These are phyloP conservation scores for Ditula angustiorana DNA, from an alignment of 2,888 invertebrate species.

Conservation along the genomic window DNA sequence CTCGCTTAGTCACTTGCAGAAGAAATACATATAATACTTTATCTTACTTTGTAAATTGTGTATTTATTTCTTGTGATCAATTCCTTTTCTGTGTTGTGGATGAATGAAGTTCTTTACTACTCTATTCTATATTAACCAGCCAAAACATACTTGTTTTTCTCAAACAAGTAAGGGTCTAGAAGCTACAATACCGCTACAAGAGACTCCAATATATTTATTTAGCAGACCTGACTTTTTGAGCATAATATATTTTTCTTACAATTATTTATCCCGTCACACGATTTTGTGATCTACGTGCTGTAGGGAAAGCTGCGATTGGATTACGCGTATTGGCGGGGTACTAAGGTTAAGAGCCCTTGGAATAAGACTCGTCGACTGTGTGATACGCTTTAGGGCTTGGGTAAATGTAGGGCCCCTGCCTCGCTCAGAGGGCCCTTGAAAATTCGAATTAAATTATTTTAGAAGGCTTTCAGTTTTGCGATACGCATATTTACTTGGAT, in stretches of 20 bases:
- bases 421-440: slow-evolving; percentile 2
- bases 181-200: slow-evolving; percentile 2
- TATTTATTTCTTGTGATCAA: neutral
- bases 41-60: no score
- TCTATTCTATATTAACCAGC: no score
- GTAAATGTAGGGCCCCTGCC: slow-evolving; percentile 33
- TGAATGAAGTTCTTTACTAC: no score
- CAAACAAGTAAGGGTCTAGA: neutral
- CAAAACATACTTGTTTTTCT: neutral
- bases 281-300: slow-evolving; percentile 1
- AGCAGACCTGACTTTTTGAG: slow-evolving; percentile 7
- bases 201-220: slow-evolving; percentile 31
- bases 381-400: slow-evolving; percentile 19
- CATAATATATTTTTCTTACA: slow-evolving; percentile 23
- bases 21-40: no score
- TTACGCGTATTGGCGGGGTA: neutral
- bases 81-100: no score
- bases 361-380: slow-evolving; percentile 24
- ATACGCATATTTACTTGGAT: neutral
- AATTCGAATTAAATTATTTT: slow-evolving; percentile 30
- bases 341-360: slow-evolving; percentile 27
- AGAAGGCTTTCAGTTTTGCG: slow-evolving; percentile 8
- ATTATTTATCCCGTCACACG: neutral
- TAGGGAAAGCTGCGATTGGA: neutral
- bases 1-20: no score